Percentiles rank a stretch among this genome's conserved stretches.
These are phyloP conservation scores for Macaria liturata DNA, from an alignment of 2,888 invertebrate genomes.

Conservation along the genomic window DNA sequence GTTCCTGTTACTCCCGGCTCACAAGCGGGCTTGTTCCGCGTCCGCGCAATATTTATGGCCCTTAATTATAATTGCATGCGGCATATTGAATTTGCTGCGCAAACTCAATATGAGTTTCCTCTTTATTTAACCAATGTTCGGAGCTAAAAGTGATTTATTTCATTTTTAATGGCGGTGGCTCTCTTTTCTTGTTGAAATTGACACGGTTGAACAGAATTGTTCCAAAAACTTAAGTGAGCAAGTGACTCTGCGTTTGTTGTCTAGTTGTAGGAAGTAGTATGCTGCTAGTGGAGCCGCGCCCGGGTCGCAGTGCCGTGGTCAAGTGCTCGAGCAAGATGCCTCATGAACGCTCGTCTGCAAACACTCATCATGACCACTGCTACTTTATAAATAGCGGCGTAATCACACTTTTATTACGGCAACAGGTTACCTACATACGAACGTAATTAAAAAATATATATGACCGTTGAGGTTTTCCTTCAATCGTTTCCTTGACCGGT, in stretches of 20 bases:
- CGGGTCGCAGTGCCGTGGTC: too few species aligned
- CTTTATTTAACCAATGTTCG: conserved; percentile 38
- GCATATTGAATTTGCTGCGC: conserved; percentile 51
- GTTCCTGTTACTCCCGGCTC: conserved; percentile 42
- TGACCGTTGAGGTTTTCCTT: conserved; percentile 55
- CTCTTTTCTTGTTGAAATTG: conserved; percentile 11
- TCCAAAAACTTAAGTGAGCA: too few species aligned
- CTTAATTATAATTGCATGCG: conserved; percentile 57
- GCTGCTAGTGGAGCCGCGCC: too few species aligned
- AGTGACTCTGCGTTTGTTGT: too few species aligned
- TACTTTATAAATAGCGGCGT: conserved; percentile 39
- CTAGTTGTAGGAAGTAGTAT: too few species aligned
- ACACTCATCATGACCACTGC: conserved; percentile 34
- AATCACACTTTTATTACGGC: conserved; percentile 42
- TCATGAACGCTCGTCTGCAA: conserved; percentile 32
- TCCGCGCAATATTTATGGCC: conserved; percentile 59
- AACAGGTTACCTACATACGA: conserved; percentile 31
- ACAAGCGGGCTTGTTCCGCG: conserved; percentile 45
- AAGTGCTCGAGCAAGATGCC: too few species aligned
- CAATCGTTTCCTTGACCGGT: conserved; percentile 70
- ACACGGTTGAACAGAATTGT: conserved; percentile 34
- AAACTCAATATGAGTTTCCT: conserved; percentile 40
- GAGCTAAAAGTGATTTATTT: conserved; percentile 33
- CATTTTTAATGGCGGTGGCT: conserved; percentile 16
- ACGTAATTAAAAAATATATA: conserved; percentile 40